phyloP scores from a whole-genome alignment of 2,113 vertebrate species.

The Indri indri region DNA sequence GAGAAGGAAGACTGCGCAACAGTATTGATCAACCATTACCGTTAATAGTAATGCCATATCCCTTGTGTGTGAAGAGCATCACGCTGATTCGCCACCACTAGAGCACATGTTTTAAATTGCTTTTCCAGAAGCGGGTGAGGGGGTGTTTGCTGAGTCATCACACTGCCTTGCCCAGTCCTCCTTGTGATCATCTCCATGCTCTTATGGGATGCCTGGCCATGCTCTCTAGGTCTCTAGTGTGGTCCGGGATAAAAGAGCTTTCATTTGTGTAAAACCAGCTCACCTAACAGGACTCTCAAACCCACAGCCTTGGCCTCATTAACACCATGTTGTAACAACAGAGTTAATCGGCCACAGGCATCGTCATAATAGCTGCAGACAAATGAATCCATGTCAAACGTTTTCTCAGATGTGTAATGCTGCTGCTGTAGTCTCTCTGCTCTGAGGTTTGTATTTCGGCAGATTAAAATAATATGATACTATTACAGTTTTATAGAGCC shows the following conservation, averaged over 20 bases:
- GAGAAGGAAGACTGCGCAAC: not conserved
- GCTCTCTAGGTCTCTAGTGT: too few relatives aligned
- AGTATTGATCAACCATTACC: not conserved
- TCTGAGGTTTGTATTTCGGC: conserved; percentile 21
- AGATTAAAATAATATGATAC: conserved; percentile 60
- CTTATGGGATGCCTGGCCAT: not conserved
- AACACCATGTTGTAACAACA: conserved; percentile 6
- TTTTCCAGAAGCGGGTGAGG: not conserved
- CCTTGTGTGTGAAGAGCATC: not conserved
- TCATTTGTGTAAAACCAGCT: not conserved
- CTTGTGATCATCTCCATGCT: not conserved
- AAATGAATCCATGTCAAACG: conserved; percentile 9
- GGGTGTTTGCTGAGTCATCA: not conserved
- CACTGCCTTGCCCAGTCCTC: not conserved
- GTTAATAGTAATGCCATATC: accelerated
- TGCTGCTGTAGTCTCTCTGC: not conserved
- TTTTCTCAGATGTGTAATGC: not conserved
- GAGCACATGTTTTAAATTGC: not conserved
- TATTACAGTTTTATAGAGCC: conserved; percentile 26
- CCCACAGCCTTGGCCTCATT: conserved; percentile 15
- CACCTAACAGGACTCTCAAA: not conserved
- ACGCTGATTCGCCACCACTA: not conserved
- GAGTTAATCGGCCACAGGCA: conserved; percentile 53
- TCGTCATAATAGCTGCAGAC: conserved; percentile 31
- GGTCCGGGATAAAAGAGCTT: not conserved